phyloP scores from a whole-genome alignment of 2,888 invertebrate genomes.

The Zonitis immaculata region DNA sequence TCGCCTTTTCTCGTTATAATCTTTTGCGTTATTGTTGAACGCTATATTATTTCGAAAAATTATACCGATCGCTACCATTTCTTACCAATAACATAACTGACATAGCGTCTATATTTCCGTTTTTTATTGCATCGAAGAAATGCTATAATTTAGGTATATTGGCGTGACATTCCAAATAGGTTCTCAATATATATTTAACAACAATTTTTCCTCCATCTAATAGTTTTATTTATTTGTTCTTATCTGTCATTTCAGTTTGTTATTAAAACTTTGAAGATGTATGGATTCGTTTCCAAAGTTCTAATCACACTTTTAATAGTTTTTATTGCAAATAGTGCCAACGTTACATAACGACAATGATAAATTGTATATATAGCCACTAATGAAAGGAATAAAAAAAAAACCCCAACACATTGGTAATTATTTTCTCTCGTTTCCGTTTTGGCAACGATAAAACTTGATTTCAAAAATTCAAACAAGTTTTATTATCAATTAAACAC shows the following conservation, averaged over 20 bases:
- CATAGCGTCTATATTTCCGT: too few species aligned
- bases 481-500: too few species aligned
- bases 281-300: slow-evolving; percentile 29
- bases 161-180: slow-evolving; percentile 33
- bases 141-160: slow-evolving; percentile 33
- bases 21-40: too few species aligned
- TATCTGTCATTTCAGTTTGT: slow-evolving; percentile 34
- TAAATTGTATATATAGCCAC: too few species aligned
- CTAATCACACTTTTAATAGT: slow-evolving; percentile 30
- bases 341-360: neutral
- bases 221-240: slow-evolving; percentile 11
- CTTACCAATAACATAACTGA: slow-evolving; percentile 29
- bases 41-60: slow-evolving; percentile 6
- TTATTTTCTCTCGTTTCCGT: too few species aligned
- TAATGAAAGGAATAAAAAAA: too few species aligned
- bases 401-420: too few species aligned
- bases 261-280: slow-evolving; percentile 34
- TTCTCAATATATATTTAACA: too few species aligned
- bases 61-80: slow-evolving; percentile 23
- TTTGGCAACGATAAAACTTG: too few species aligned
- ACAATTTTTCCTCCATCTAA: neutral
- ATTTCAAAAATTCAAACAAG: too few species aligned
- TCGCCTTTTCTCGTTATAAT: too few species aligned
- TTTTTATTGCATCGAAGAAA: slow-evolving; percentile 31
- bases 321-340: slow-evolving; percentile 12